Percentiles rank a stretch among this genome's conserved stretches.
Conservation (phyloP, 2,113 vertebrate genomes). For the Leptobrachium ailaonicum region DNA sequence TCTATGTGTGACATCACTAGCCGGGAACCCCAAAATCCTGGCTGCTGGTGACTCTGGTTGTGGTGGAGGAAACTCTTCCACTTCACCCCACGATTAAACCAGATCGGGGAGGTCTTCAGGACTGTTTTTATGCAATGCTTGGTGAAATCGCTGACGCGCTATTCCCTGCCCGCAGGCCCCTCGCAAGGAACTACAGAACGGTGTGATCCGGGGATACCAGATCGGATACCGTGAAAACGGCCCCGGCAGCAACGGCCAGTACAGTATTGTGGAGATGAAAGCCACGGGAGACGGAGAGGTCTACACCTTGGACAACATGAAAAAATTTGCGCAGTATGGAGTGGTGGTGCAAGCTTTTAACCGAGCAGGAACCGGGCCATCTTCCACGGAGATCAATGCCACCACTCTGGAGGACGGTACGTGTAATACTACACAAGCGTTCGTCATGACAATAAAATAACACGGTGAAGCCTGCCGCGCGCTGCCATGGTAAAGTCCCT, state of each 20-base stretch:
- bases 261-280: constrained; percentile 98
- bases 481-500: too few relatives aligned
- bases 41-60: too few relatives aligned
- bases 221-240: constrained; percentile 96
- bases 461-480: too few relatives aligned
- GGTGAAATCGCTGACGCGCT: neutral
- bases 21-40: too few relatives aligned
- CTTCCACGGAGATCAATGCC: constrained; percentile 96
- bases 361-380: constrained; percentile 90
- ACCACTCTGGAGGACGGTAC: constrained; percentile 89
- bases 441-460: too few relatives aligned
- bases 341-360: constrained; percentile 98
- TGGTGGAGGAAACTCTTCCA: too few relatives aligned
- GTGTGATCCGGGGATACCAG: constrained; percentile 96
- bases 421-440: neutral
- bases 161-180: constrained; percentile 75
- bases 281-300: constrained; percentile 94
- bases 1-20: too few relatives aligned
- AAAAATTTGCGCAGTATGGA: constrained; percentile 96
- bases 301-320: constrained; percentile 96
- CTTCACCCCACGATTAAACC: too few relatives aligned
- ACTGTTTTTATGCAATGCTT: too few relatives aligned
- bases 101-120: too few relatives aligned
- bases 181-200: constrained; percentile 94
- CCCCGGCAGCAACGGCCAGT: constrained; percentile 94